Base-by-base conservation (phyloP, 1,140 invertebrate species). In the Solen grandis region DNA sequence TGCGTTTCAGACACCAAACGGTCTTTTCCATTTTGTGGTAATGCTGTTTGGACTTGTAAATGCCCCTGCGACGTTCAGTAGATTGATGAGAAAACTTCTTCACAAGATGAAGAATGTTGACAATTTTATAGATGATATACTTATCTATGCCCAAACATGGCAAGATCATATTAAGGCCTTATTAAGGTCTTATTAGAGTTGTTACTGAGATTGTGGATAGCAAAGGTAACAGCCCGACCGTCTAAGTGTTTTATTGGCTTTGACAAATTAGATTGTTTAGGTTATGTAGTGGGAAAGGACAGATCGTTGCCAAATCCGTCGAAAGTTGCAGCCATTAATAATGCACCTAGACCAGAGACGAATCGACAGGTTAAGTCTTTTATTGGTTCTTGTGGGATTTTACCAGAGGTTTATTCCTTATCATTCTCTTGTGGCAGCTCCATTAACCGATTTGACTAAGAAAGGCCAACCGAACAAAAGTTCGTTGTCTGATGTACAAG, bases 1-100 rank as follows among this genome's bases (percentile, higher is more conserved):
- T 0, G 83, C 87, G 1, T 86, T 88, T 65, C 19, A 33, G 16
- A n/a, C n/a, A n/a, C n/a, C n/a, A n/a, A n/a, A n/a, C n/a, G n/a
- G n/a, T n/a, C n/a, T n/a, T n/a, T n/a, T 60, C 36, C 68, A 89
- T 27, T 89, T 84, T 25, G 46, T 22, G 5, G 72, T 84, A 0
- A 81, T 84, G 78, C 81, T 79, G 0, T 84, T 85, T 38, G 78
- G 62, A 19, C 19, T 77, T 4, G 41, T 25, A 1, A 77, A 57
- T 38, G 38, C 46, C 0, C 62, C 62, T 14, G 54, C 63, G 3
- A 68, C 62, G 0, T 77, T 77, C 59, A n/a, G 59, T 4, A n/a
- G n/a, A 0, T 25, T 78, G 0, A 78, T 69, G 50, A 38, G 59
- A n/a, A n/a, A n/a, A n/a, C n/a, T n/a, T n/a, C n/a, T n/a, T n/a